Evolutionary conservation across 2,113 vertebrate genomes (phyloP), one percentile per base, ranked within the genome.

Genomic region (Sialia sialis): DNA sequence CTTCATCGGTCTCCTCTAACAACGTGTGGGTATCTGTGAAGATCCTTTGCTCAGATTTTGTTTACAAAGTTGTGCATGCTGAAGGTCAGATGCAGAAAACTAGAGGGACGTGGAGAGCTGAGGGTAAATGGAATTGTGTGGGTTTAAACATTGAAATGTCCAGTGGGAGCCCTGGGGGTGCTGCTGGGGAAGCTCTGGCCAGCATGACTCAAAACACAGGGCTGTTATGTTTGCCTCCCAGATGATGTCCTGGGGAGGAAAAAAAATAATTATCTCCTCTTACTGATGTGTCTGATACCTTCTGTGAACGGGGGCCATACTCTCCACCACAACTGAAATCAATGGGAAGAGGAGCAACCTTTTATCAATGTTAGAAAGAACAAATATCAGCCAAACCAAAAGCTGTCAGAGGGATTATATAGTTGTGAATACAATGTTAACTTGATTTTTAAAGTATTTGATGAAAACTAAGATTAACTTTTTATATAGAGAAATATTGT

Each of bases 321-420:
- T 84, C 63, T 77, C 93, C 79, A 58, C 93, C 88, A 13, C 52
- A 78, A 56, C 34, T 87, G 55, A 74, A 86, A 74, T 27, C 11
- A 26, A 52, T 48, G 81, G 80, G 39, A 87, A 95, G 90, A 93
- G 89, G 93, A 89, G 85, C 63, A 78, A 75, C 87, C 46, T 80
- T 80, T 84, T 89, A 94, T 80, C 12, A 16, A 54, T 43, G 69
- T 91, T 74, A 91, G 39, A 68, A 94, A 84, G 82, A 95, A 91
- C n/a, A 90, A 97, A 91, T 96, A 97, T 94, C 97, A 98, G 97
- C 97, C 96, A 97, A 97, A 97, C 97, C 96, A 97, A 97, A 98
- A 97, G 95, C 95, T 97, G 96, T 95, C 95, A 97, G 95, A 96
- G 92, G 93, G 75, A 55, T 88, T 95, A 95, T 96, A 94, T 95